Evolutionary conservation across 1,140 invertebrate species (phyloP).

Genomic region (Palaemon carinicauda): DNA sequence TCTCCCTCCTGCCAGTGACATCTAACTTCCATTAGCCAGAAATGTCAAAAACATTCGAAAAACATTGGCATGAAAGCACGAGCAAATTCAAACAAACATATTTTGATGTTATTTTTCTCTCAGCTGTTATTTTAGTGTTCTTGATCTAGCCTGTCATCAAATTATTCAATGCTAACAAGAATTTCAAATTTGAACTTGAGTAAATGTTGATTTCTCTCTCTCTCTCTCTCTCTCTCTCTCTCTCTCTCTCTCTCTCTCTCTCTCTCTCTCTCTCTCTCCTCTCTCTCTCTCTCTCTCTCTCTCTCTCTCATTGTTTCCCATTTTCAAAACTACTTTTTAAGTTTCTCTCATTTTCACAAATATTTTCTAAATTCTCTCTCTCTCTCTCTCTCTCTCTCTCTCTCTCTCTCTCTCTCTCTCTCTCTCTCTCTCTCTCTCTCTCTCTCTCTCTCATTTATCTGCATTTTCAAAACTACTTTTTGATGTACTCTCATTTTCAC

Average conservation of each 20-base stretch:
- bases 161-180: too few species aligned
- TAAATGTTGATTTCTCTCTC: not conserved
- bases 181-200: not conserved
- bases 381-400: slow-evolving; percentile 11
- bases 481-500: too few species aligned
- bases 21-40: too few species aligned
- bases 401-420: not conserved
- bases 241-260: slow-evolving; percentile 1
- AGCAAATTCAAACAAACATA: too few species aligned
- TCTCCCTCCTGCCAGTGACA: not conserved
- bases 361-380: too few species aligned
- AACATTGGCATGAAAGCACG: too few species aligned
- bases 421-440: too few species aligned
- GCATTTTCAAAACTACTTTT: too few species aligned
- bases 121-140: too few species aligned
- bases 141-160: too few species aligned
- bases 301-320: not conserved
- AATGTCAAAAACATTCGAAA: too few species aligned
- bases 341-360: not conserved
- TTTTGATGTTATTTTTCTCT: too few species aligned
- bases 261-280: not conserved
- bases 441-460: not conserved
- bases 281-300: not conserved
- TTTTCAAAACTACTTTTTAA: not conserved
- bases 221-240: slow-evolving; percentile 11